Conservation (phyloP, 2,888 invertebrate genomes). For the Ectemnius continuus region DNA sequence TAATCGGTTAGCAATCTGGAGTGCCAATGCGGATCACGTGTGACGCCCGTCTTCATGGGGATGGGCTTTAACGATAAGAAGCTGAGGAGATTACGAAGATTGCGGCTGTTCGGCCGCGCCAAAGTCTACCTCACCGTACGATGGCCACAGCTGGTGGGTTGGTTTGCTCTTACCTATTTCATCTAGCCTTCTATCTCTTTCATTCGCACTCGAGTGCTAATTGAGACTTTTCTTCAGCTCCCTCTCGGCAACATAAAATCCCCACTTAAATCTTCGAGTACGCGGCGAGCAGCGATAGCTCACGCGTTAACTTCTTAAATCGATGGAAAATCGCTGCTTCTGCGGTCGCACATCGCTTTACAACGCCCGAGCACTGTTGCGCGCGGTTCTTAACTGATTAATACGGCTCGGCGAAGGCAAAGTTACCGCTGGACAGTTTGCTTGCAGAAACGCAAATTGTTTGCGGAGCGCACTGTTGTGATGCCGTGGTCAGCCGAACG, state of each 20-base stretch:
- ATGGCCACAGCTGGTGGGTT: constrained; percentile 81
- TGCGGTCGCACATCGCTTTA: no score
- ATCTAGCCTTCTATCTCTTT: background rate
- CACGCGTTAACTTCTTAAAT: no score
- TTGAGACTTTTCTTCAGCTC: constrained; percentile 20
- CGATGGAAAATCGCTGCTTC: no score
- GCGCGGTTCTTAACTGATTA: background rate
- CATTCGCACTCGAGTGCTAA: constrained; percentile 29
- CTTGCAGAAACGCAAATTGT: background rate
- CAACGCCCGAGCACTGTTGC: background rate
- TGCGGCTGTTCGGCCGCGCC: constrained; percentile 82
- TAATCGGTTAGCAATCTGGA: constrained; percentile 72
- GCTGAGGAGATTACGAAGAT: constrained; percentile 80
- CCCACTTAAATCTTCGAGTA: no score
- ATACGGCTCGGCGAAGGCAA: background rate
- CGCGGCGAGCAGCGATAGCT: no score
- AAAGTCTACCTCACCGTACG: constrained; percentile 82
- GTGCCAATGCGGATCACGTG: constrained; percentile 77
- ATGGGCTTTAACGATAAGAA: constrained; percentile 81
- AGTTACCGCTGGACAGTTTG: background rate
- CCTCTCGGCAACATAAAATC: no score
- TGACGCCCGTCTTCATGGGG: constrained; percentile 75
- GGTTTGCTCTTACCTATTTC: constrained; percentile 51
- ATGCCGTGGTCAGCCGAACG: background rate
- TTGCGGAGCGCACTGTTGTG: background rate